Base-by-base conservation (phyloP, 2,888 invertebrate genomes). In the Nomada goodeniana region DNA sequence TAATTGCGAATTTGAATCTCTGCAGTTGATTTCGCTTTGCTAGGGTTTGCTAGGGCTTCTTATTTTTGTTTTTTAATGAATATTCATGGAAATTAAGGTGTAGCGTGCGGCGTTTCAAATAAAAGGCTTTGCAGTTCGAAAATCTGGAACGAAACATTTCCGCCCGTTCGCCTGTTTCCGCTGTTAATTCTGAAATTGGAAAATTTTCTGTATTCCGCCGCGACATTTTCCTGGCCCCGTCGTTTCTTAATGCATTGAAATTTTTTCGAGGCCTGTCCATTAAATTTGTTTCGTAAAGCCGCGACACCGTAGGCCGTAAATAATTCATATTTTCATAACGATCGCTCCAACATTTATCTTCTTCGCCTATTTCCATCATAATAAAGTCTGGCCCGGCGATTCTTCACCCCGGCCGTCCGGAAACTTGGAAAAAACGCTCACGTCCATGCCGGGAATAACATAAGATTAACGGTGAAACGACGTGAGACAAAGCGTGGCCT, bases 401-500 rank as follows among this genome's bases (percentile, higher is more conserved):
- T 60, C 57, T 60, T 60, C 4, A 15, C 60, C 11, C 13, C 20
- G 2, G 29, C 20, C 50, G 3, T 3, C 3, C 47, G 29, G 29
- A 23, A 20, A 23, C 44, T 73, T 26, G 47, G n/a, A 18, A 36
- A 42, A 23, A 65, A 67, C 13, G 13, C 59, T 72, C 67, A 53
- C 53, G 50, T 29, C 26, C 72, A 57, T 76, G 50, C 57, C 59
- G 74, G 57, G 72, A 52, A 78, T 67, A 78, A 74, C 47, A 74
- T 72, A 78, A 73, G 70, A 85, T 85, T 76, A 85, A 85, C 76
- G 82, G 44, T 61, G 50, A 23, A 71, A 70, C 63, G 55, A 63
- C 75, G 55, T 59, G 78, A 71, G 72, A 77, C 75, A 76, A 80
- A 79, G 79, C 71, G 86, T 60, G 72, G 70, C 47, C 20, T 47